Conservation (phyloP, 2,888 invertebrate genomes). For the Loripinus fragilis region DNA sequence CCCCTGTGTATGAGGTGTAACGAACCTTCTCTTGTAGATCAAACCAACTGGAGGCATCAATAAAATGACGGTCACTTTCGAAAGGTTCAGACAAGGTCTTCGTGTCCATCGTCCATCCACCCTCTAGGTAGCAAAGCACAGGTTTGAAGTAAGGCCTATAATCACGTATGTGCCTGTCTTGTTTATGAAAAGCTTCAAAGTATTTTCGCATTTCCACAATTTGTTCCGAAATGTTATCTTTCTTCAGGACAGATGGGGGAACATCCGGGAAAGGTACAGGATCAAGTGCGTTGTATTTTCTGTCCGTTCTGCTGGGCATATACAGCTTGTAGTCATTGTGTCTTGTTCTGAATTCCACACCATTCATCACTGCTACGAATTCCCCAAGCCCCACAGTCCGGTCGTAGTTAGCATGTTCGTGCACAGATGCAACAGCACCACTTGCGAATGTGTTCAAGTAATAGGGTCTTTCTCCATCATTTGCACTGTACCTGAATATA, state of each 20-base stretch:
- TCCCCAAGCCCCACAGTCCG: slow-evolving; percentile 74
- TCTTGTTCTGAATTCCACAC: slow-evolving; percentile 77
- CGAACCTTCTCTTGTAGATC: slow-evolving; percentile 73
- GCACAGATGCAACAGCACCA: slow-evolving; percentile 61
- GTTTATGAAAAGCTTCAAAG: slow-evolving; percentile 76
- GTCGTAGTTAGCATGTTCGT: slow-evolving; percentile 75
- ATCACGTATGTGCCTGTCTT: slow-evolving; percentile 64
- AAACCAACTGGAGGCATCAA: slow-evolving; percentile 65
- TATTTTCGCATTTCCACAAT: slow-evolving; percentile 75
- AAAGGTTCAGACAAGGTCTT: slow-evolving; percentile 73
- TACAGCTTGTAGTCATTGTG: slow-evolving; percentile 78
- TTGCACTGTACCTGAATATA: not conserved
- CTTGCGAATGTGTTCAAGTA: slow-evolving; percentile 52
- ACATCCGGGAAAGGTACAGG: slow-evolving; percentile 74
- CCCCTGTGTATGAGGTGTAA: slow-evolving; percentile 71
- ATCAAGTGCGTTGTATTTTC: slow-evolving; percentile 63
- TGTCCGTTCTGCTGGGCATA: slow-evolving; percentile 64
- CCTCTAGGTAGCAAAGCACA: slow-evolving; percentile 76
- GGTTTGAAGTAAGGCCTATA: slow-evolving; percentile 77
- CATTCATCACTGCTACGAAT: slow-evolving; percentile 74
- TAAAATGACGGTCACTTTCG: slow-evolving; percentile 74
- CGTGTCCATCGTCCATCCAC: slow-evolving; percentile 73
- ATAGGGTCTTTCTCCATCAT: slow-evolving; percentile 63
- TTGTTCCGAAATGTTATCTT: slow-evolving; percentile 63
- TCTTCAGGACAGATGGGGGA: slow-evolving; percentile 67